Evolutionary conservation across 1,140 invertebrate species (phyloP), one percentile per base, ranked within the genome.

Genomic region (Aphaenogaster rudis): DNA sequence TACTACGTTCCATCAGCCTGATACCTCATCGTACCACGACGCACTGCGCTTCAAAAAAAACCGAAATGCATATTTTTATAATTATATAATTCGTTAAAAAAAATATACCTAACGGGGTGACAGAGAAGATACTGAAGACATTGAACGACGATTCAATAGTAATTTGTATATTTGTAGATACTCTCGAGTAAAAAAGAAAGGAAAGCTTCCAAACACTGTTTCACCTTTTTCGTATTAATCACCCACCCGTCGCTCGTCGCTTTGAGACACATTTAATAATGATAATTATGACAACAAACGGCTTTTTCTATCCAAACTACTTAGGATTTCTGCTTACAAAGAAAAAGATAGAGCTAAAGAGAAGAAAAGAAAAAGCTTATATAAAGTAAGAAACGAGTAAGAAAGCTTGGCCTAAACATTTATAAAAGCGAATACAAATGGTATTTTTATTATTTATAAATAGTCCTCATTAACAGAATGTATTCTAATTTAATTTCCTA

Each of bases 81-180:
- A 84, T 84, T 84, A 39, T 39, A 74, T 84, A 84, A 82, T 82
- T 74, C n/a, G 66, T 48, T 45, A 33, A 42, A 74, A 76, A 28
- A 48, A 69, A 79, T 50, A 59, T 42, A 77, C 54, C 48, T 61
- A 52, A 79, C 13, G 33, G n/a, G n/a, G 54, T 71, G 42, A 80
- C 64, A 21, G 78, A 80, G 28, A 42, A 81, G 3, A 1, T 71
- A 54, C 50, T 52, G 64, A 84, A 76, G 3, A 71, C 21, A 84
- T 66, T 69, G n/a, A 45, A 81, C 66, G 66, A 74, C 33, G 33
- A 72, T 87, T 82, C 69, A 74, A 89, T 39, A 85, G 84, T 84
- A 91, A 92, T 93, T 93, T 94, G 94, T 94, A 94, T 86, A 94
- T 94, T 94, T 94, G 93, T 94, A 94, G 93, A 94, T 93, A 93